These are phyloP conservation scores for Macropus fuliginosus DNA, from an alignment of 2,797 vertebrate genomes.

Conservation along the genomic window DNA sequence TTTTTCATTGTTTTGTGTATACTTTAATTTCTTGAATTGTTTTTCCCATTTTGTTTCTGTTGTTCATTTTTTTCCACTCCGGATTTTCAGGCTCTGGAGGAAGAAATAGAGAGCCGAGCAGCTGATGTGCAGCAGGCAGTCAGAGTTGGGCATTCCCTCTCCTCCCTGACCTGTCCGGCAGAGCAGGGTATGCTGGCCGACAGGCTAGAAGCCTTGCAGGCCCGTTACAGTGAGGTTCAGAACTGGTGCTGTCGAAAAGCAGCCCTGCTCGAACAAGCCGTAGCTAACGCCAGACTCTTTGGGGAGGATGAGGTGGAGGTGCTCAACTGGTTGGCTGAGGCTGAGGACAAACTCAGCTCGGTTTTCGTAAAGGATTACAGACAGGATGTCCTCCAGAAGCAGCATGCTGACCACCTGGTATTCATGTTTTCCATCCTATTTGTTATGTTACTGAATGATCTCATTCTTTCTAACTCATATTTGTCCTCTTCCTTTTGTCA, in stretches of 20 bases:
- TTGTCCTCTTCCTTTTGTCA: constrained; percentile 64
- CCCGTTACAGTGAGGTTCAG: constrained; percentile 89
- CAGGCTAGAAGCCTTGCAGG: constrained; percentile 89
- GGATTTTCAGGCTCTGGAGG: constrained; percentile 92
- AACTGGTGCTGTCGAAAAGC: constrained; percentile 91
- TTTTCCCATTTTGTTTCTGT: constrained; percentile 77
- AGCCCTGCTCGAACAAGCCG: constrained; percentile 93
- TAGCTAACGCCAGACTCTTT: constrained; percentile 96
- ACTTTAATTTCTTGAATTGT: constrained; percentile 18
- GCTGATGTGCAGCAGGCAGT: constrained; percentile 88
- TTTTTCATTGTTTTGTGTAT: constrained; percentile 74
- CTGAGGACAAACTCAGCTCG: constrained; percentile 94
- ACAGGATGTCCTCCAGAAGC: constrained; percentile 92
- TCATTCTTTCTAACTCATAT: constrained; percentile 66
- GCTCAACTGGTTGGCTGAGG: constrained; percentile 99
- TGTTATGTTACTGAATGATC: constrained; percentile 69
- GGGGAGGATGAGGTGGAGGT: constrained; percentile 99
- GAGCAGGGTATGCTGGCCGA: constrained; percentile 92
- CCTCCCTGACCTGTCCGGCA: constrained; percentile 89
- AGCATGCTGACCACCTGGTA: constrained; percentile 95
- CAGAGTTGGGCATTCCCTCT: constrained; percentile 90
- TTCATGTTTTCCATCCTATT: constrained; percentile 80
- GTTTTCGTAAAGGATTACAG: constrained; percentile 94
- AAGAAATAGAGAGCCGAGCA: constrained; percentile 89
- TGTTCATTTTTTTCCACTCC: constrained; percentile 82